Evolutionary conservation across 1,140 invertebrate species (phyloP).

Genomic region (Drosophila santomea): DNA sequence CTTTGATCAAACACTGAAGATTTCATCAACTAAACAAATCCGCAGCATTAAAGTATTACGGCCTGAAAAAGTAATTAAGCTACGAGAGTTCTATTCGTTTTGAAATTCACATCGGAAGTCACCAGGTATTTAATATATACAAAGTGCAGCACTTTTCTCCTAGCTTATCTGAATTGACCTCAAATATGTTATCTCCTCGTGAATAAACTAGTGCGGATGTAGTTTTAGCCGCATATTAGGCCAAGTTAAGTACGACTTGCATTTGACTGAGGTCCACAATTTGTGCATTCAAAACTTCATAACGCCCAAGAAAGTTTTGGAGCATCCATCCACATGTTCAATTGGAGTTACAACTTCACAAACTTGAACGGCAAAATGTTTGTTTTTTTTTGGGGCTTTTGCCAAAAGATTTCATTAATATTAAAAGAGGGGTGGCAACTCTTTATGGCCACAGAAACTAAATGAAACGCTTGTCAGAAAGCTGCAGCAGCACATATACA

Average conservation of each 20-base stretch:
- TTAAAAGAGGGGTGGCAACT: slow-evolving; percentile 47
- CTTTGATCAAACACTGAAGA: slow-evolving; percentile 43
- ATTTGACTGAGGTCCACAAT: not conserved
- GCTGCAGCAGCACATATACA: slow-evolving; percentile 13
- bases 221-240: not conserved
- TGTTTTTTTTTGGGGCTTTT: slow-evolving; percentile 40
- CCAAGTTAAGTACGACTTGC: not conserved
- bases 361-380: slow-evolving; percentile 61
- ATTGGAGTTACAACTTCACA: slow-evolving; percentile 64
- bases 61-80: not conserved
- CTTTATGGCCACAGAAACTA: slow-evolving; percentile 55
- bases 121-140: no score
- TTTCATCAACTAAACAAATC: slow-evolving; percentile 11
- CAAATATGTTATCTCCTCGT: no score
- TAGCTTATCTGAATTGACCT: not conserved
- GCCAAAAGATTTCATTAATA: slow-evolving; percentile 76
- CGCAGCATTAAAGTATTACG: not conserved
- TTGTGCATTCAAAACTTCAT: slow-evolving; percentile 53
- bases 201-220: not conserved
- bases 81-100: not conserved
- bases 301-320: slow-evolving; percentile 22
- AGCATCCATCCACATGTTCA: slow-evolving; percentile 56
- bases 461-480: slow-evolving; percentile 72
- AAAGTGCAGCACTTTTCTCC: no score
- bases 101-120: not conserved